These are phyloP conservation scores for Drosophila fungiperda DNA, from an alignment of 2,888 invertebrate species.

Conservation along the genomic window DNA sequence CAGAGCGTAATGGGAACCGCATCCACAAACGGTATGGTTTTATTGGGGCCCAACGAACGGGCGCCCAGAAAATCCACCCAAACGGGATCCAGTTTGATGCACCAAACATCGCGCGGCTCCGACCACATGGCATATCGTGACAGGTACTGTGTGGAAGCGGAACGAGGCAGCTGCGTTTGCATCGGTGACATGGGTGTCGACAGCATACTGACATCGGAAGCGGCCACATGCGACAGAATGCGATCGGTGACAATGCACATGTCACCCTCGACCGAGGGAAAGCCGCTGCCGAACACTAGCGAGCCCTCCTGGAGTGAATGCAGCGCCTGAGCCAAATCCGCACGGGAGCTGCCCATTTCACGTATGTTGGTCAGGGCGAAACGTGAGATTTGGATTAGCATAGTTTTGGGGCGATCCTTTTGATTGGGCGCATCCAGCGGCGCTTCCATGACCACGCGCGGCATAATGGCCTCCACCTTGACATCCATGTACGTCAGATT, in stretches of 20 bases:
- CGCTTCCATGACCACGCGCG: constrained; percentile 90
- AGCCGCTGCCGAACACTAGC: constrained; percentile 91
- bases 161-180: constrained; percentile 79
- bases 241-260: constrained; percentile 92
- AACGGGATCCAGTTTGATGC: constrained; percentile 93
- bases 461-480: constrained; percentile 96
- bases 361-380: constrained; percentile 89
- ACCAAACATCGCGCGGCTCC: constrained; percentile 95
- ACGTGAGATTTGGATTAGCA: constrained; percentile 88
- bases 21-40: constrained; percentile 92
- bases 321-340: constrained; percentile 92
- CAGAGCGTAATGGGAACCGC: constrained; percentile 95
- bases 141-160: constrained; percentile 81
- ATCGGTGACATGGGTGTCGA: constrained; percentile 52
- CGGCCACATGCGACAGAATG: constrained; percentile 90
- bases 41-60: constrained; percentile 89
- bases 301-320: constrained; percentile 91
- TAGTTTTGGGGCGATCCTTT: constrained; percentile 93
- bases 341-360: constrained; percentile 87
- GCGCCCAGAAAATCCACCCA: constrained; percentile 97
- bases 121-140: constrained; percentile 89
- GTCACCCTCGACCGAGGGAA: constrained; percentile 90
- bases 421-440: constrained; percentile 91
- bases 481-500: constrained; percentile 91
- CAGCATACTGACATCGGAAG: constrained; percentile 82